Base-by-base conservation (phyloP, 2,797 vertebrate genomes). In the Myotis daubentonii region DNA sequence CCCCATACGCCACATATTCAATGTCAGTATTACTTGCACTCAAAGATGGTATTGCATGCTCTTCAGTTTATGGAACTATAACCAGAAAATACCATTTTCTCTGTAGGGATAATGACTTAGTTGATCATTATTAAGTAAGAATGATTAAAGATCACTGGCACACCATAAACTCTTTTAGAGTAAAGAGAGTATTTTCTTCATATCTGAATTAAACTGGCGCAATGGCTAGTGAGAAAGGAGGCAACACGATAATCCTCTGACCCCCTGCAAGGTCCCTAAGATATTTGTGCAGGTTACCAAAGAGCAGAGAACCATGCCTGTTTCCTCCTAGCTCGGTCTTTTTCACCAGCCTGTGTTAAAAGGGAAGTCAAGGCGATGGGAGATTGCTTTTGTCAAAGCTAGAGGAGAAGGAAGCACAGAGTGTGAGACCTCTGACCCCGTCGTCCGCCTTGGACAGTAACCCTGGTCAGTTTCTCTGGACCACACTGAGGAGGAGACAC, bases 71-170 rank as follows among this genome's bases (percentile, higher is more conserved):
- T 93, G 22, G 10, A 22, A 86, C 38, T 72, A 5, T 11, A 49
- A 71, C 10, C 53, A 87, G 28, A 70, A 92, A 83, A 89, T 47
- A 62, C 17, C 23, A 0, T 71, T 75, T 28, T 55, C 8, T 85
- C n/a, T 74, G 10, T 30, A 87, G 55, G 30, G 3, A 55, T 17
- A 70, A 91, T n/a, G 80, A 79, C 22, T 57, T 86, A 71, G 12
- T 25, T 72, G 47, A 68, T 81, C 36, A 60, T 66, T 28, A 79
- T n/a, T 65, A 75, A 89, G 47, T 79, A 72, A 53, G 38, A 83
- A 87, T n/a, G 33, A 86, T 44, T 60, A 65, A 47, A 79, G 11
- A 19, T 55, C 75, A 82, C 47, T 65, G 60, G 19, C 53, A 38
- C 19, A 68, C 8, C 19, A 47, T 55, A 82, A 47, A 38, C 11